Evolutionary conservation across 2,797 vertebrate species (phyloP).

Genomic region (Octomys mimax): DNA sequence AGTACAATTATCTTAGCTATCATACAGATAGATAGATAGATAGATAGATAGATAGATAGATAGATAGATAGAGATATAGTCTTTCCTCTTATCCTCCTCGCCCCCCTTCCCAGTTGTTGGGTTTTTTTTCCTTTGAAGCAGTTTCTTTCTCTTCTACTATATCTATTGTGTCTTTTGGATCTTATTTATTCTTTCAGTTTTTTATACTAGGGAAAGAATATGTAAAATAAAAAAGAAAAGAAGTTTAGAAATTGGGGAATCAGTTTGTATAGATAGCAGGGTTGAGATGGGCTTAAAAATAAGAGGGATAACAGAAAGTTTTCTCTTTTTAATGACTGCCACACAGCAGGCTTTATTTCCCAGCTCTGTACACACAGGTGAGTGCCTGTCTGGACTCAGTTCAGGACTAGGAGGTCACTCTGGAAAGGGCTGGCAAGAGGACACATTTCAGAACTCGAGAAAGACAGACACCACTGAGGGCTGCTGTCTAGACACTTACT

Average conservation of each 20-base stretch:
- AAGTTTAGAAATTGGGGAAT: neutral
- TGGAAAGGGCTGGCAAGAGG: neutral
- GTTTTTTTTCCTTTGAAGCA: too few species aligned
- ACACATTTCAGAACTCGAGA: neutral
- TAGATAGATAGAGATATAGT: too few species aligned
- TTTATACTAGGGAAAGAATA: too few species aligned
- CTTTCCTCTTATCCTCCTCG: too few species aligned
- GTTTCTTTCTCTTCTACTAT: too few species aligned
- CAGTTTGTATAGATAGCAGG: neutral
- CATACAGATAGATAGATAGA: too few species aligned
- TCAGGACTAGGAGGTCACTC: neutral
- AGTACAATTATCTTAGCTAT: too few species aligned
- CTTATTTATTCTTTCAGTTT: too few species aligned
- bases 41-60: too few species aligned
- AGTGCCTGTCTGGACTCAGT: neutral
- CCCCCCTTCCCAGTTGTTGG: too few species aligned
- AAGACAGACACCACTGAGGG: neutral
- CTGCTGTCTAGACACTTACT: neutral
- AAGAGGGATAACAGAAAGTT: neutral
- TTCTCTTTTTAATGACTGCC: neutral
- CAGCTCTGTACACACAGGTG: neutral
- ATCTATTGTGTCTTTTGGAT: too few species aligned
- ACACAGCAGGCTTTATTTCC: neutral
- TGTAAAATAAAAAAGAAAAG: neutral
- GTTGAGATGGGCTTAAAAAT: neutral